Conservation (phyloP, 2,797 vertebrate genomes). For the Delichon dasypus region DNA sequence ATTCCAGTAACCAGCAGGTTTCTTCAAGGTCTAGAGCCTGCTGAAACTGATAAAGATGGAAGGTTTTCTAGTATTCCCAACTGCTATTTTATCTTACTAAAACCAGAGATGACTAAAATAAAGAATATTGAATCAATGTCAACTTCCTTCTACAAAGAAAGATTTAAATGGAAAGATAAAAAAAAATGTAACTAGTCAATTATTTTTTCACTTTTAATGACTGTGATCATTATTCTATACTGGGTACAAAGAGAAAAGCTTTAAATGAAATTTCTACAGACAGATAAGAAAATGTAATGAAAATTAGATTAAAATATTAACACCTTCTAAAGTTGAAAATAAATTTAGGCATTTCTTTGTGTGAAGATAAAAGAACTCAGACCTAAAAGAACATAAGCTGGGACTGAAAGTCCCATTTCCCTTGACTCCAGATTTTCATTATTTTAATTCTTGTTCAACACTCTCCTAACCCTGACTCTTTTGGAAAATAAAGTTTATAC, state of each 20-base stretch:
- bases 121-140: neutral
- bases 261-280: neutral
- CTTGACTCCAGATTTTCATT: neutral
- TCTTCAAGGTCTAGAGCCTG: neutral
- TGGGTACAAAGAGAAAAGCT: neutral
- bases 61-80: neutral
- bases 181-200: neutral
- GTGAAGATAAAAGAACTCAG: neutral
- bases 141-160: neutral
- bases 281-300: neutral
- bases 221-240: neutral
- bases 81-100: neutral
- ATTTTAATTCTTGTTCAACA: neutral
- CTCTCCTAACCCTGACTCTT: neutral
- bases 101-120: neutral
- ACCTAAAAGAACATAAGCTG: neutral
- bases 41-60: neutral
- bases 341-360: neutral
- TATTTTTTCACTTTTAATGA: neutral
- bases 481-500: neutral
- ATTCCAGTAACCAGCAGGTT: neutral
- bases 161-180: neutral
- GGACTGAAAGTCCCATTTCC: neutral
- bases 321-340: neutral
- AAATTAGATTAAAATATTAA: slow-evolving; percentile 3